Evolutionary conservation across 2,113 vertebrate species (phyloP), one percentile per base, ranked within the genome.

Genomic region (Myotis davidii): DNA sequence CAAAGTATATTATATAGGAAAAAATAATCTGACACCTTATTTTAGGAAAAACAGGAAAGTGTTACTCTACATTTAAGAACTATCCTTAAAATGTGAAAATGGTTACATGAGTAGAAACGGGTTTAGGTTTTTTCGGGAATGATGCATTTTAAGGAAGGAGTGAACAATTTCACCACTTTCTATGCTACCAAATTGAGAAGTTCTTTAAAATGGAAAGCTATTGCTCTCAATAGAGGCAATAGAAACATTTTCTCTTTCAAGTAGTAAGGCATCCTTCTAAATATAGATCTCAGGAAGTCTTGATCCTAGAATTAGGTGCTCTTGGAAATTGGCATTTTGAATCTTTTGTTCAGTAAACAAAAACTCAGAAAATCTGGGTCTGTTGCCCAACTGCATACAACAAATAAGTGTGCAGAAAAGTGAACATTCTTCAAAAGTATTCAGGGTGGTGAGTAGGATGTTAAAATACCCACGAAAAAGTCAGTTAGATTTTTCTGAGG

Each of bases 401-500:
- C 12, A 61, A 56, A 32, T 56, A 76, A 82, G 34, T 14, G 56
- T 21, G 21, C 2, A 42, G 1, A 3, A 79, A 69, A 14, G 21
- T 32, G 1, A 12, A 14, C 23, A 69, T 25, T 78, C 23, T 67
- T 21, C 9, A 95, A 85, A 61, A 65, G 10, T 27, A 23, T 37
- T 81, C 6, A 0, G 14, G 42, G 0, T 54, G 16, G 5, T 73
- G 20, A 69, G 6, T 1, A 20, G 3, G 29, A 52, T 37, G 16
- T 37, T 59, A 84, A 50, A 93, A 73, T 29, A 0, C 5, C n/a
- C 10, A 48, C 18, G 4, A 69, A 74, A 72, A 76, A 42, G 1
- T 82, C 29, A 52, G 16, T 29, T 54, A 52, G 25, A 13, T 85
- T 72, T 70, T 25, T 14, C 56, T 34, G 74, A 70, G 32, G 76